Base-by-base conservation (phyloP, 2,888 invertebrate genomes). In the Drosophila anomalata region DNA sequence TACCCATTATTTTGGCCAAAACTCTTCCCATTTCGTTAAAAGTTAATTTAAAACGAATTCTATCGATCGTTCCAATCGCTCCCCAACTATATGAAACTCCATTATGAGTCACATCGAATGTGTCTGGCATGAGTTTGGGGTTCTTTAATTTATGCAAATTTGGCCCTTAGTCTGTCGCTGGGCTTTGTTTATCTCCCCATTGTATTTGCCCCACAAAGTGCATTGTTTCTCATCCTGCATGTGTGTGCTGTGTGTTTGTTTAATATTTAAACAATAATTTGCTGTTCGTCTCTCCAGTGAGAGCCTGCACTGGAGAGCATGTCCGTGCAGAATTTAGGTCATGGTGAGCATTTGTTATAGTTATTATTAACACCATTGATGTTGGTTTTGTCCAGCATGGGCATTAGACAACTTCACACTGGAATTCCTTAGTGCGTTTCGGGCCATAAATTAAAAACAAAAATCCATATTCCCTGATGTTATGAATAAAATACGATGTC, bases 261-360 rank as follows among this genome's bases (percentile, higher is more conserved):
- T 54, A 65, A 65, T 65, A 65, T 65, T 65, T 65, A 67, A 66
- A 54, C 54, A 65, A 66, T 65, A 67, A 77, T 74, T 77, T 77
- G 36, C 41, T 42, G 7, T 48, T 58, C 47, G 26, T 50, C 17
- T 48, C 26, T 53, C 26, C 22, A 14, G 29, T 24, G 67, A 31
- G 46, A 54, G 22, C 12, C 65, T 54, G 66, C 67, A 41, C 41
- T 8, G 42, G 63, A 51, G 51, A 51, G 42, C 63, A 67, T 53
- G 67, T 46, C 67, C 54, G 9, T 39, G 54, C 46, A 14, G 24
- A 67, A 65, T 67, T 39, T 70, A 46, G 69, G 69, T 70, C 69
- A 70, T 70, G 73, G 73, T 24, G 53, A 62, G 44, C 54, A 70
- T 70, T 70, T 70, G 69, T 72, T 63, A 72, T 70, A 73, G 55